Percentiles rank a stretch among this genome's conserved stretches.
Conservation (phyloP, 2,888 invertebrate species). For the Cerceris ruficornis region DNA sequence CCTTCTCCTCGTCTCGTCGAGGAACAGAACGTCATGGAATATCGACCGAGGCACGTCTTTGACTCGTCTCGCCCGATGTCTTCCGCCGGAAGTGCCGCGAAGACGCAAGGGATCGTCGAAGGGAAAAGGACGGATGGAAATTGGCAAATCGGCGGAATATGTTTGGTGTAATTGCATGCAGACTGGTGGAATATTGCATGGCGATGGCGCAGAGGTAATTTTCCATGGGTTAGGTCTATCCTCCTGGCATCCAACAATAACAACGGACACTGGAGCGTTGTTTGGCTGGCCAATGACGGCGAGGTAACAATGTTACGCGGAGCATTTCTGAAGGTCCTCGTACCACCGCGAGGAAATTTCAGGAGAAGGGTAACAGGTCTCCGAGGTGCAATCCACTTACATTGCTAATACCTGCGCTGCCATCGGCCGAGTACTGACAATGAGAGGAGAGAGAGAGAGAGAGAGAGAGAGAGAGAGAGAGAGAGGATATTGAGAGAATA, state of each 20-base stretch:
- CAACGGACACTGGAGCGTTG: conserved; percentile 32
- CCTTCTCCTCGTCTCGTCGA: conserved; percentile 18
- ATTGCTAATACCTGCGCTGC: conserved; percentile 51
- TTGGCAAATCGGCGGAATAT: too few species aligned
- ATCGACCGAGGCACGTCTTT: conserved; percentile 29
- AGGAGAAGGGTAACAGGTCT: conserved; percentile 36
- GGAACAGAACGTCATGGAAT: conserved; percentile 17
- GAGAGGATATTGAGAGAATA: too few species aligned
- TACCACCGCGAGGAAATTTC: conserved; percentile 46
- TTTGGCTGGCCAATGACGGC: conserved; percentile 42
- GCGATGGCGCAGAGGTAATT: too few species aligned
- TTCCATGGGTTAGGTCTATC: not conserved
- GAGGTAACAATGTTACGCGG: conserved; percentile 52
- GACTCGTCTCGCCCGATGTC: too few species aligned
- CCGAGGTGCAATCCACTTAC: conserved; percentile 61
- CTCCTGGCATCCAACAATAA: conserved; percentile 32
- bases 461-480: too few species aligned
- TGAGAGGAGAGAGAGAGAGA: too few species aligned
- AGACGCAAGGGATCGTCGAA: too few species aligned
- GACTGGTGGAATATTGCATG: too few species aligned
- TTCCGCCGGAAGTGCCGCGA: too few species aligned
- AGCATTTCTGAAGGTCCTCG: conserved; percentile 31
- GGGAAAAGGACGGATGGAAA: too few species aligned
- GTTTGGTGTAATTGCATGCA: too few species aligned
- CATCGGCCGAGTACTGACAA: conserved; percentile 25